Evolutionary conservation across 2,888 invertebrate genomes (phyloP).

Genomic region (Crossocerus cetratus): DNA sequence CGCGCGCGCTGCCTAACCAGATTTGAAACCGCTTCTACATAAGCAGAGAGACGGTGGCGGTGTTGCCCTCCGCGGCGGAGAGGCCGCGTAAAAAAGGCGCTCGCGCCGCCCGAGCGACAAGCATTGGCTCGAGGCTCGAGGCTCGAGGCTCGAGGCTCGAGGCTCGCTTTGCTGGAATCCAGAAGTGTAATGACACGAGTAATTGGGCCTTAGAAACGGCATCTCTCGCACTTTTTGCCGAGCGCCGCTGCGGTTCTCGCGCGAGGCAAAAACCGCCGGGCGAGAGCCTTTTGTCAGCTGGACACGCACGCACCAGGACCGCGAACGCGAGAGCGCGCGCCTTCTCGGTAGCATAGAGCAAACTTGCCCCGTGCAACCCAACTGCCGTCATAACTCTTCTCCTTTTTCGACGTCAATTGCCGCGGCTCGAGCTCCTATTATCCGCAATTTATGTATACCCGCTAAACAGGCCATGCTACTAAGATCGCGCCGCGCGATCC

Average conservation of each 20-base stretch:
- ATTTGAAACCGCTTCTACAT: constrained; percentile 68
- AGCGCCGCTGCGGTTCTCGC: background rate
- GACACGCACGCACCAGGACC: constrained; percentile 32
- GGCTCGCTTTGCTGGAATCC: constrained; percentile 60
- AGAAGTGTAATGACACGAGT: constrained; percentile 68
- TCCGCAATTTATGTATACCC: no score
- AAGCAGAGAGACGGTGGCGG: constrained; percentile 48
- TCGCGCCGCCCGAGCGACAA: constrained; percentile 33
- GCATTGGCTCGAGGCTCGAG: constrained; percentile 52
- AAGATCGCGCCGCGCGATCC: no score
- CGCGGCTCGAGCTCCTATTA: background rate
- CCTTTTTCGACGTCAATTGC: constrained; percentile 5
- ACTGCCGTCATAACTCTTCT: background rate
- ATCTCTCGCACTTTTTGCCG: constrained; percentile 54
- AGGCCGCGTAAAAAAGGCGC: constrained; percentile 43
- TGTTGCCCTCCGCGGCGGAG: background rate
- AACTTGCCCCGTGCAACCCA: no score
- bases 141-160: no score
- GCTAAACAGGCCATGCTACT: no score
- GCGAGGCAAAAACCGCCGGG: constrained; percentile 27
- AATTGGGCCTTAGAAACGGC: constrained; percentile 69
- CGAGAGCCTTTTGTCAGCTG: constrained; percentile 58
- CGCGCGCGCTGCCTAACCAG: constrained; percentile 59
- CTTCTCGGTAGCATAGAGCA: no score
- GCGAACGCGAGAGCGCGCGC: background rate